Evolutionary conservation across 2,797 vertebrate species (phyloP), one percentile per base, ranked within the genome.

Genomic region (Alfaro cultratus): DNA sequence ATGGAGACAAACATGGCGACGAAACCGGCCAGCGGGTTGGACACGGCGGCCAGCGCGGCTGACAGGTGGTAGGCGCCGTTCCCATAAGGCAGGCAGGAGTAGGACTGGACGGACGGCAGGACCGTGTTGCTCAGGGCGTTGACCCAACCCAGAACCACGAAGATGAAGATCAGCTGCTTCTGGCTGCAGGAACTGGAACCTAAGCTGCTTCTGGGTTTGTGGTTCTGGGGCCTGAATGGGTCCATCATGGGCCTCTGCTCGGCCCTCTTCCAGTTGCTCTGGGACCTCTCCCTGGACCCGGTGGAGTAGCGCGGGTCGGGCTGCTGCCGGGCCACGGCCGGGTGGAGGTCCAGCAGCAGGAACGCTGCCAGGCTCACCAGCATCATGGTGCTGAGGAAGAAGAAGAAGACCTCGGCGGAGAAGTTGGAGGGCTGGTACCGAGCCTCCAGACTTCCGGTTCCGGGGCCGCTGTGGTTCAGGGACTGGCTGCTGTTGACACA

Each of bases 311-410:
- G 78, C 31, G 80, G 21, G 12, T 10, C 76, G 18, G 90, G 70
- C 4, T 55, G 80, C 49, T 95, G 93, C 55, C 89, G 80, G 21
- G 80, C 90, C 75, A 96, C 93, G 1, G 92, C 84, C 0, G 96
- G 95, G 80, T 96, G 95, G 77, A 87, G 70, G 93, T 97, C 96
- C n/a, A 97, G 94, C 73, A 96, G 89, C 70, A 95, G 13, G 77
- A 97, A 97, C 5, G 96, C 94, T 0, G 74, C 75, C 41, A 97
- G 87, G 73, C 95, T 96, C 39, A 94, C 89, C 15, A 91, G 78
- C 96, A 97, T 97, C 96, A 97, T 96, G 71, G 86, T 89, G 0
- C 94, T 93, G 72, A 97, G 94, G 89, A 97, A 94, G 81, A 97
- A 84, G 92, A 97, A 97, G 87, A 97, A 97, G 49, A 91, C 91